A percentile compares a stretch with the other conserved stretches of the same genome.
Conservation (phyloP, 2,888 invertebrate genomes). For the Caenorhabditis japonica region DNA sequence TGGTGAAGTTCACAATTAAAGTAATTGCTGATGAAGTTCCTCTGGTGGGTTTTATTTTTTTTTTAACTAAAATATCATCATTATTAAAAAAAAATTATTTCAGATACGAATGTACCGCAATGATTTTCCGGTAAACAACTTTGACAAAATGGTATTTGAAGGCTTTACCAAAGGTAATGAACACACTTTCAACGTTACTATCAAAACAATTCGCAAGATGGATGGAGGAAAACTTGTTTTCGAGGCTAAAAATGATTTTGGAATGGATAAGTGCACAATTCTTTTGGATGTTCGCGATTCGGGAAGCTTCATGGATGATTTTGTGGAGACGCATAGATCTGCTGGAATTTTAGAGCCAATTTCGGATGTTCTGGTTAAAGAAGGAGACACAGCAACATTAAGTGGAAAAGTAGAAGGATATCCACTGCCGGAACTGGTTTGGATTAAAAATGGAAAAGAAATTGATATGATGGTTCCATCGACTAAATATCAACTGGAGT, state of each 20-base stretch:
- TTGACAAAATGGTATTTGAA: constrained; percentile 54
- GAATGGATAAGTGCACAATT: constrained; percentile 50
- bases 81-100: constrained; percentile 10
- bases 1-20: constrained; percentile 43
- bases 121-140: constrained; percentile 49
- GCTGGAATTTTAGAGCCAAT: constrained; percentile 56
- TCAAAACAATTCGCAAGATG: constrained; percentile 55
- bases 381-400: constrained; percentile 66
- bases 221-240: constrained; percentile 64
- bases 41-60: constrained; percentile 17
- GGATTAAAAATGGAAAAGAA: constrained; percentile 74
- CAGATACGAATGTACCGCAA: constrained; percentile 53
- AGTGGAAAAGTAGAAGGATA: constrained; percentile 76
- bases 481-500: constrained; percentile 58
- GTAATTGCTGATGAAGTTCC: constrained; percentile 47
- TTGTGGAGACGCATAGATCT: constrained; percentile 39
- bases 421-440: constrained; percentile 72
- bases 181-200: constrained; percentile 54
- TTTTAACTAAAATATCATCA: not conserved
- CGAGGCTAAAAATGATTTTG: constrained; percentile 56
- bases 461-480: constrained; percentile 57
- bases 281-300: constrained; percentile 49
- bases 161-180: constrained; percentile 42
- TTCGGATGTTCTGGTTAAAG: constrained; percentile 53
- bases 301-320: constrained; percentile 45